Evolutionary conservation across 1,140 invertebrate species (phyloP), one percentile per base, ranked within the genome.

Genomic region (Diabrotica undecimpunctata): DNA sequence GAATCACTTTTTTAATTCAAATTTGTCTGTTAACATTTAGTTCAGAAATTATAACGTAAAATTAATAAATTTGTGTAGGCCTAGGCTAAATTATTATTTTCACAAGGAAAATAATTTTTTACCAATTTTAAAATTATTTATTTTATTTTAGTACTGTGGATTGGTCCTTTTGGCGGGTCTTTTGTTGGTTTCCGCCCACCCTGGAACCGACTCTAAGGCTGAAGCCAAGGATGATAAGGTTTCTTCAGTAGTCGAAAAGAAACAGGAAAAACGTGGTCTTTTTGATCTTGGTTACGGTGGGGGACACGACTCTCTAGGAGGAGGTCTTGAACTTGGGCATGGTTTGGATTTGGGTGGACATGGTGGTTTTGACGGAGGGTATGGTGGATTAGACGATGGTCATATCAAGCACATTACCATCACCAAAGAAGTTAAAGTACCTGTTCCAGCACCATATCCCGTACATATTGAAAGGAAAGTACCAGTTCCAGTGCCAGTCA

Each of bases 401-500:
- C 66, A 72, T 51, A 50, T 70, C 13, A 72, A 75, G 66, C 63
- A 67, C 9, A 72, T 77, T 38, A 78, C 74, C 14, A 74, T 78
- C 13, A 70, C 73, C 41, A 79, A 73, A 64, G 71, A 78, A 53
- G 68, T 72, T 13, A 74, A 75, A n/a, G 70, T 78, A 2, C 69
- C 75, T 14, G 61, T 75, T 36, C 75, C 76, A 14, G 69, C 75
- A 52, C 76, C 76, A 14, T 72, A 74, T 25, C 75, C 74, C 11
- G 72, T 77, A 8, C 71, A 68, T 50, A 69, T 79, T 6, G 73
- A 75, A 25, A 79, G 75, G 62, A 75, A 74, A 41, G 73, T 77
- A 13, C 73, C 80, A 0, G 76, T 77, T 56, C 75, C 81, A 0
- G 78, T 79, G 57, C 80, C 82, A 6, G 82, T 84, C 0, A 82